Percentiles rank a stretch among this genome's conserved stretches.
Evolutionary conservation across 2,797 vertebrate genomes (phyloP).

Genomic region (Macropodus opercularis): DNA sequence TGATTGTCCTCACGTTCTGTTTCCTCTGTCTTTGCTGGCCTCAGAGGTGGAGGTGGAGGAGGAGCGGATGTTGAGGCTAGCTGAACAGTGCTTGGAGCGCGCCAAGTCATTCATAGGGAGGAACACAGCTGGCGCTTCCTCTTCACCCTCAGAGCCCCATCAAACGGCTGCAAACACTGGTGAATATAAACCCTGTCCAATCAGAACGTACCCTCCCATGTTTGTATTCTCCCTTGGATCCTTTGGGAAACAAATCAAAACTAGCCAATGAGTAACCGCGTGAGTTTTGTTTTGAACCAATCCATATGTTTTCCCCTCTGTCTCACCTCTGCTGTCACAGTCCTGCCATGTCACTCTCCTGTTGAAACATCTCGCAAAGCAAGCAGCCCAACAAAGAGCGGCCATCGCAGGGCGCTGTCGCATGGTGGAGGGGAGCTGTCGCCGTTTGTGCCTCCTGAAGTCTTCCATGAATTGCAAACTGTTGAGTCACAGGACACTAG

Average conservation of each 20-base stretch:
- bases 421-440: conserved; percentile 82
- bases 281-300: conserved; percentile 16
- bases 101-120: conserved; percentile 87
- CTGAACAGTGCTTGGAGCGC: conserved; percentile 93
- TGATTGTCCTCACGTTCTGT: neutral
- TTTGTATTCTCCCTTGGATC: neutral
- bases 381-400: conserved; percentile 45
- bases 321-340: conserved; percentile 18
- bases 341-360: conserved; percentile 32
- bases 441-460: conserved; percentile 89
- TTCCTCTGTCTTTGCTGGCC: conserved; percentile 1
- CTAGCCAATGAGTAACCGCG: conserved; percentile 7
- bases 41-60: conserved; percentile 83
- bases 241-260: conserved; percentile 15
- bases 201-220: conserved; percentile 1
- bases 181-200: conserved; percentile 39
- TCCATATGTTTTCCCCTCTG: conserved; percentile 1
- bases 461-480: conserved; percentile 90
- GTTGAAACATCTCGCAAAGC: conserved; percentile 1
- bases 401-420: conserved; percentile 82
- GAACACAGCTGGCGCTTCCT: conserved; percentile 22
- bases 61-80: conserved; percentile 90
- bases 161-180: conserved; percentile 34
- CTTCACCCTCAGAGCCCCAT: conserved; percentile 18
- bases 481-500: conserved; percentile 76